These are phyloP conservation scores for Bellardia bayeri DNA, from an alignment of 2,888 invertebrate genomes.

Conservation along the genomic window DNA sequence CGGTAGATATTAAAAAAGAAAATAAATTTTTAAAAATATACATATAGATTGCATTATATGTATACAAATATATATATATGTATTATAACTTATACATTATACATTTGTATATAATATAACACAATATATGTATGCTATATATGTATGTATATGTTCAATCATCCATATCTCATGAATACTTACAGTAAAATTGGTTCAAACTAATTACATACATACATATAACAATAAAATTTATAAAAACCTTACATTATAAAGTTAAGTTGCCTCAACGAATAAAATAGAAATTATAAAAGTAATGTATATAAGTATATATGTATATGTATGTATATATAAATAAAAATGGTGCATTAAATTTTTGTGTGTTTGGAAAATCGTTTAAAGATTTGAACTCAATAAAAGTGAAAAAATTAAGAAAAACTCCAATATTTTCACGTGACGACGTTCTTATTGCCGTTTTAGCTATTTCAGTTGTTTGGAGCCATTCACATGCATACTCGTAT, in stretches of 20 bases:
- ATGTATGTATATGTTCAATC: not conserved
- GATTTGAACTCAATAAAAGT: conserved; percentile 41
- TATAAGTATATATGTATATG: no score
- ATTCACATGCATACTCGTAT: conserved; percentile 44
- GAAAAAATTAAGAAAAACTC: conserved; percentile 51
- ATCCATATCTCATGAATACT: not conserved
- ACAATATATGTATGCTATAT: not conserved
- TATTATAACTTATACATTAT: not conserved
- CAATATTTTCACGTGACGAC: conserved; percentile 68
- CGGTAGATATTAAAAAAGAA: conserved; percentile 44
- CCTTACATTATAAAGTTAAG: not conserved
- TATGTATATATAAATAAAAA: not conserved
- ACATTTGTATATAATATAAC: conserved; percentile 18
- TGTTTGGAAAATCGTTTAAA: conserved; percentile 48
- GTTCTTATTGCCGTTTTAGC: conserved; percentile 41
- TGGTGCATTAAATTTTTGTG: not conserved
- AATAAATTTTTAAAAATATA: conserved; percentile 19
- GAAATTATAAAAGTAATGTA: no score
- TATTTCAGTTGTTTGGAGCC: conserved; percentile 55
- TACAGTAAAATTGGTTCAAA: not conserved
- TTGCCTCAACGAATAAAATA: not conserved
- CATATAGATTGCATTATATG: not conserved
- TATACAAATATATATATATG: conserved; percentile 8
- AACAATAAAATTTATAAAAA: no score
- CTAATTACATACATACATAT: not conserved